Conservation (phyloP, 2,113 vertebrate genomes). For the Hemibagrus wyckioides region DNA sequence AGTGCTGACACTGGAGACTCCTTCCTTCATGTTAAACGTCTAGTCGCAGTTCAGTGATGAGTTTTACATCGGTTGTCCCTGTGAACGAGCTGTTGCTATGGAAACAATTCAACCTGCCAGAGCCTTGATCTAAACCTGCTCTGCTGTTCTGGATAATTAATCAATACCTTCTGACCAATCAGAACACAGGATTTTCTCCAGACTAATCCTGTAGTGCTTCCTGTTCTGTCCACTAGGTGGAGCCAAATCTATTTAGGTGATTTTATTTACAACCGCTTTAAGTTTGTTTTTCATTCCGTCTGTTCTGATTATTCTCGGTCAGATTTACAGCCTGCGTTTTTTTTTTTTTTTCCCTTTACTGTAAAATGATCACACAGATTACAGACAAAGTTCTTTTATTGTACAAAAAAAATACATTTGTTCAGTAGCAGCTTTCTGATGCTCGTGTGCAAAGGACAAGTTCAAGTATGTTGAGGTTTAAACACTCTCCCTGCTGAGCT, state of each 20-base stretch:
- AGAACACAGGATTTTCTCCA: neutral
- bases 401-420: slow-evolving; percentile 68
- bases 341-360: no score
- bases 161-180: neutral
- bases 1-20: no score
- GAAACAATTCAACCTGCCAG: no score
- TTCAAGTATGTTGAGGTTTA: slow-evolving; percentile 54
- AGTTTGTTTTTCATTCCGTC: no score
- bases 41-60: no score
- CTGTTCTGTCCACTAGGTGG: neutral
- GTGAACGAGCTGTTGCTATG: no score
- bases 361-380: neutral
- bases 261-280: neutral
- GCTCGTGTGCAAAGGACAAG: slow-evolving; percentile 68
- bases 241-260: neutral
- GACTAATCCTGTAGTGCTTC: neutral
- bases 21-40: no score
- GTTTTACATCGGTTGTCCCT: no score
- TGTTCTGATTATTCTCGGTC: no score
- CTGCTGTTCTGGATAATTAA: neutral
- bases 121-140: neutral
- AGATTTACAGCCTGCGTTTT: no score
- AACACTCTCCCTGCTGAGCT: slow-evolving; percentile 49
- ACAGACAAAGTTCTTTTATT: slow-evolving; percentile 47
- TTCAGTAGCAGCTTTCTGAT: slow-evolving; percentile 60